Conservation (phyloP, 2,888 invertebrate genomes). For the Tribolium freemani region DNA sequence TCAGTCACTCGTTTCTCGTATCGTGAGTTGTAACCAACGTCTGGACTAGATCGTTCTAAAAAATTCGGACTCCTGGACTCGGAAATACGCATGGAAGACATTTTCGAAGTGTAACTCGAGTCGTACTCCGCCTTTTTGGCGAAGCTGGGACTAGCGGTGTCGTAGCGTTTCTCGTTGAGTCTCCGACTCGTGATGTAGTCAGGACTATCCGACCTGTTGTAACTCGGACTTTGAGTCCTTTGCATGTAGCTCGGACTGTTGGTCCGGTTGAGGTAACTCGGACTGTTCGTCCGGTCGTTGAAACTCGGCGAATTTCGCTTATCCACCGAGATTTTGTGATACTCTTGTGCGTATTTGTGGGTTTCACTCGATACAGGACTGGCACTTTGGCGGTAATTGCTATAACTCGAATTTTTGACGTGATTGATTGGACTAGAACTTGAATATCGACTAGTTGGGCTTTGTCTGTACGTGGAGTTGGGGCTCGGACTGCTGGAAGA, state of each 20-base stretch:
- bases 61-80: conserved; percentile 63
- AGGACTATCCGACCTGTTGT: conserved; percentile 63
- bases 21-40: conserved; percentile 57
- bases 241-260: conserved; percentile 61
- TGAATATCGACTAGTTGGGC: conserved; percentile 61
- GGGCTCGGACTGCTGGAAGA: conserved; percentile 69
- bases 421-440: conserved; percentile 58
- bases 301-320: conserved; percentile 61
- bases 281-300: conserved; percentile 60
- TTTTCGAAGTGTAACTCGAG: conserved; percentile 58
- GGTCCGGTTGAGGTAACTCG: conserved; percentile 60
- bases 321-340: conserved; percentile 61
- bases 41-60: conserved; percentile 60
- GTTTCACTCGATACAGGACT: conserved; percentile 59
- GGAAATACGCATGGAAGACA: conserved; percentile 62
- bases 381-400: conserved; percentile 58
- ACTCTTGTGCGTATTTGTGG: conserved; percentile 62
- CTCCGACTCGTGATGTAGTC: conserved; percentile 64
- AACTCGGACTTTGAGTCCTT: conserved; percentile 61
- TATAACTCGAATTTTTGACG: conserved; percentile 40
- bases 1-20: conserved; percentile 60
- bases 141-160: conserved; percentile 62
- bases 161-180: conserved; percentile 62
- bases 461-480: conserved; percentile 62
- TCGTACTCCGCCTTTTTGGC: conserved; percentile 58